Evolutionary conservation across 2,113 vertebrate genomes (phyloP).

Genomic region (Sigmodon hispidus): DNA sequence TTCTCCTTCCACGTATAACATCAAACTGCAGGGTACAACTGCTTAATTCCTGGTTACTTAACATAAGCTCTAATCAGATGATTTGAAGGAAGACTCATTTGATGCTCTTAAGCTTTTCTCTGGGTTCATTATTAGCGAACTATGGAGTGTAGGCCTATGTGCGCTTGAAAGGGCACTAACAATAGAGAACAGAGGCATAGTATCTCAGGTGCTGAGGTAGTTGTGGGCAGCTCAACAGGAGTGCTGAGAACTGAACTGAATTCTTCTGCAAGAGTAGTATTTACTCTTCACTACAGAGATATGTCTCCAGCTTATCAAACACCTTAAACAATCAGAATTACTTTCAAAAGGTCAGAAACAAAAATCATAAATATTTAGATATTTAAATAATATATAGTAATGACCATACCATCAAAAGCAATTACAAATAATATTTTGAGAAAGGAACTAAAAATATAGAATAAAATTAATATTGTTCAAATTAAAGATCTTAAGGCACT

Average conservation of each 20-base stretch:
- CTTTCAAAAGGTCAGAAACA: background rate
- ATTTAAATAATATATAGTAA: background rate
- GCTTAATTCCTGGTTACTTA: background rate
- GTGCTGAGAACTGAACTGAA: background rate
- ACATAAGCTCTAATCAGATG: background rate
- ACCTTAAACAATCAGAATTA: background rate
- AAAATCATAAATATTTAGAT: background rate
- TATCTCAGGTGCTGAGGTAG: background rate
- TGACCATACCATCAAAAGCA: background rate
- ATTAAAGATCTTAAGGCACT: background rate
- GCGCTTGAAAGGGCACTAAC: no score
- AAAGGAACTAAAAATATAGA: slow-evolving; percentile 10
- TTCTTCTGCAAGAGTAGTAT: background rate
- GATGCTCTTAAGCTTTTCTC: background rate
- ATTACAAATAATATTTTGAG: background rate
- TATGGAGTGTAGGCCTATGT: background rate
- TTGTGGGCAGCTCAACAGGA: background rate
- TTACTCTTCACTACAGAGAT: background rate
- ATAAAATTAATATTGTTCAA: background rate
- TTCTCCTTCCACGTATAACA: background rate
- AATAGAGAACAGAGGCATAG: background rate
- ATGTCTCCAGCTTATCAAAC: background rate
- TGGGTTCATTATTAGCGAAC: background rate
- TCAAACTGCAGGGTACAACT: background rate
- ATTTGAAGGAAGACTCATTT: background rate